A percentile compares a stretch with the other conserved stretches of the same genome.
phyloP scores from a whole-genome alignment of 2,797 vertebrate species.

The Ctenosaura bakeri region DNA sequence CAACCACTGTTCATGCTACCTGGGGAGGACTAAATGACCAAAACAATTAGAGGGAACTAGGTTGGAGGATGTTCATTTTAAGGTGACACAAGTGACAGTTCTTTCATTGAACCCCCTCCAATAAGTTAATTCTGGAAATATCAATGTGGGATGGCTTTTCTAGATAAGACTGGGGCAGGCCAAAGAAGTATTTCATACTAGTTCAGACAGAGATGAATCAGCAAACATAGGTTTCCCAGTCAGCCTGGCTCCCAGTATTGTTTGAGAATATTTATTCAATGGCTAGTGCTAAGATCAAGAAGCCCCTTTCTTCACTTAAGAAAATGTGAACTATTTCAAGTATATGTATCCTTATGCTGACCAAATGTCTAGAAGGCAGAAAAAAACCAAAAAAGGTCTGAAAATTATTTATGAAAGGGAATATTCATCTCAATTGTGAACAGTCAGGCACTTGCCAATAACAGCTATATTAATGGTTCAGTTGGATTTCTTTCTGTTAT shows the following conservation, averaged over 20 bases:
- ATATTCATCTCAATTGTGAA: neutral
- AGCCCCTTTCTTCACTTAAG: neutral
- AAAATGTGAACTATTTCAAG: neutral
- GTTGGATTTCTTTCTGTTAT: neutral
- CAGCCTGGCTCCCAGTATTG: neutral
- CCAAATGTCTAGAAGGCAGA: neutral
- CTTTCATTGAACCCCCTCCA: neutral
- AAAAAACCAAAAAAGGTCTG: neutral
- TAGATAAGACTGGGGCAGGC: too few species aligned
- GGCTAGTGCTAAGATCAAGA: too few species aligned
- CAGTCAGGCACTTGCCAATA: neutral
- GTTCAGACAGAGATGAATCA: neutral
- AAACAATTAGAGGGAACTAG: too few species aligned
- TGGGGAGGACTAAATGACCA: too few species aligned
- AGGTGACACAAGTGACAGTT: too few species aligned
- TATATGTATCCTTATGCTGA: neutral
- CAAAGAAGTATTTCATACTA: neutral
- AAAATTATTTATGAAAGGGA: neutral
- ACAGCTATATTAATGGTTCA: neutral
- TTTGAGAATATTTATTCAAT: neutral
- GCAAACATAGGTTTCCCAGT: neutral
- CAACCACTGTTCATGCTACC: too few species aligned
- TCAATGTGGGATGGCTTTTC: neutral
- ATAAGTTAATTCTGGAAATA: neutral
- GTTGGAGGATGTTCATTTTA: too few species aligned